Conservation (phyloP, 2,113 vertebrate genomes). For the Leptodactylus fuscus region DNA sequence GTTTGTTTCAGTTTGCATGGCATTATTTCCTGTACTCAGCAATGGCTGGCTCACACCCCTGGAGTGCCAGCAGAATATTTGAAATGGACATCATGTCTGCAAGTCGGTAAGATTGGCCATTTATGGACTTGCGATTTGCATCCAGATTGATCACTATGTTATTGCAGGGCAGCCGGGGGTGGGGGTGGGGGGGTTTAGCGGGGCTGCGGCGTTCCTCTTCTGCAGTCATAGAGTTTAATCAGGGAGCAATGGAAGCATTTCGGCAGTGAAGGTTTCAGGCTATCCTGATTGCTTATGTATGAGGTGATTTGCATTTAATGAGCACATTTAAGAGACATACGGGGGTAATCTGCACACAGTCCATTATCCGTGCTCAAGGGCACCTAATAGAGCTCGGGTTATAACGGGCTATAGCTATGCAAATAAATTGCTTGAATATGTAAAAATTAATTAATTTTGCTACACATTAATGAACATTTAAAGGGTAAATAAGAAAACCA, state of each 20-base stretch:
- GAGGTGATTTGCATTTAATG: slow-evolving; percentile 52
- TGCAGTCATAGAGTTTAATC: slow-evolving; percentile 21
- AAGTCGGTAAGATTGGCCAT: slow-evolving; percentile 63
- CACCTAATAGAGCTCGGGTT: slow-evolving; percentile 22
- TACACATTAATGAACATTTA: not conserved
- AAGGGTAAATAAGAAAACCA: not conserved
- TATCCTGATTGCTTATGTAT: slow-evolving; percentile 53
- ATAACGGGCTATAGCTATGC: slow-evolving; percentile 21
- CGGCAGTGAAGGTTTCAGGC: slow-evolving; percentile 34
- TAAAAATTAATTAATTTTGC: slow-evolving; percentile 19
- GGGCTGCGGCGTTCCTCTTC: slow-evolving; percentile 10
- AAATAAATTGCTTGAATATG: slow-evolving; percentile 35
- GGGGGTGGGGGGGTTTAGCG: not conserved
- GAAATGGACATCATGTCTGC: slow-evolving; percentile 43
- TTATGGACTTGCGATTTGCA: slow-evolving; percentile 61
- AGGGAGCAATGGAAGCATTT: slow-evolving; percentile 11
- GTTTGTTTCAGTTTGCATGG: not conserved
- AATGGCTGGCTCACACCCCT: slow-evolving; percentile 61
- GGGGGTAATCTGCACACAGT: slow-evolving; percentile 45
- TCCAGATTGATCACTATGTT: slow-evolving; percentile 63
- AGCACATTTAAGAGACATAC: slow-evolving; percentile 45
- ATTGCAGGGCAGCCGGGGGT: slow-evolving; percentile 52
- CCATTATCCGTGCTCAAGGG: slow-evolving; percentile 48
- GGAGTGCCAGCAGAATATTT: not conserved
- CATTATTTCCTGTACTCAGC: slow-evolving; percentile 47